phyloP scores from a whole-genome alignment of 2,113 vertebrate genomes.

The Laticauda colubrina region DNA sequence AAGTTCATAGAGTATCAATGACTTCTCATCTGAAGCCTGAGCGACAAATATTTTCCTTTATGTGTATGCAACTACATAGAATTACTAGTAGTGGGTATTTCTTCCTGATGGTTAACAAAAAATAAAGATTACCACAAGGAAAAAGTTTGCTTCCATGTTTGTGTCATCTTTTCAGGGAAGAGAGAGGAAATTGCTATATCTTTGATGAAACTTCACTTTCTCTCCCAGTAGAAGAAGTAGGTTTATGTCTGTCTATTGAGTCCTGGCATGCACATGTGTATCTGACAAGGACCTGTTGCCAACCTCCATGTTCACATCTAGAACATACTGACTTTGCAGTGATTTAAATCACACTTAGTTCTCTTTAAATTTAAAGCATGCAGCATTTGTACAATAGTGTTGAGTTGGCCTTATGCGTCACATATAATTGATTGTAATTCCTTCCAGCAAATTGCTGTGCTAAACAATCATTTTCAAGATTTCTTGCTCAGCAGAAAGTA shows the following conservation, averaged over 20 bases:
- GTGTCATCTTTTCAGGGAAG: not conserved
- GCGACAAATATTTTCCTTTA: not conserved
- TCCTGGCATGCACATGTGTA: not conserved
- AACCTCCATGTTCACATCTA: not conserved
- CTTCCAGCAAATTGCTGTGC: conserved; percentile 2
- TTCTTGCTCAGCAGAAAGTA: conserved; percentile 1
- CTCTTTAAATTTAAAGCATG: not conserved
- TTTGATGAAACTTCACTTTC: not conserved
- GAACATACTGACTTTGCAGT: not conserved
- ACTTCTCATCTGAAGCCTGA: not conserved
- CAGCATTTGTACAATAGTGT: not conserved
- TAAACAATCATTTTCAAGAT: not conserved
- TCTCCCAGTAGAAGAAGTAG: not conserved
- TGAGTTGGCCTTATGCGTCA: not conserved
- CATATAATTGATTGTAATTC: conserved; percentile 4
- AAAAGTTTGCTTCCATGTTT: not conserved
- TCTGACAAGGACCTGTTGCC: not conserved
- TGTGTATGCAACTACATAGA: not conserved
- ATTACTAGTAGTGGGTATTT: not conserved
- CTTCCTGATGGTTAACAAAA: not conserved
- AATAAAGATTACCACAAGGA: not conserved
- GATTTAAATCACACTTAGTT: not conserved
- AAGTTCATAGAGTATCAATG: too few species aligned
- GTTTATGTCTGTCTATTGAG: not conserved
- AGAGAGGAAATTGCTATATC: not conserved